Conservation (phyloP, 2,797 vertebrate species). For the Lateolabrax maculatus region DNA sequence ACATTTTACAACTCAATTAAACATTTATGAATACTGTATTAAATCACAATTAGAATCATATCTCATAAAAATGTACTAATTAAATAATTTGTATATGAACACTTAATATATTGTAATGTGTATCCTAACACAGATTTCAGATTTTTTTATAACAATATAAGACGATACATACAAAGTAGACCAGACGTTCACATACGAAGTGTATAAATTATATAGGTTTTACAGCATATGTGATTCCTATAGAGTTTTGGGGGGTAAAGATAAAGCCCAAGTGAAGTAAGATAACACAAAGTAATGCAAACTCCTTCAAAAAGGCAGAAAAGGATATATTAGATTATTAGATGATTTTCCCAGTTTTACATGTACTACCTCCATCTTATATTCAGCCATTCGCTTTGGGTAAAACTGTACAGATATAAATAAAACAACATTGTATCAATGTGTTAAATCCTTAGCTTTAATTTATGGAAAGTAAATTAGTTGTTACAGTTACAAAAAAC, state of each 20-base stretch:
- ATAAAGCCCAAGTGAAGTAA: neutral
- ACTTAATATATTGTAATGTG: neutral
- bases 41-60: neutral
- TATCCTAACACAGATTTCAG: neutral
- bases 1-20: neutral
- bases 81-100: neutral
- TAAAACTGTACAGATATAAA: slow-evolving; percentile 4
- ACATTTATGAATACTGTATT: neutral
- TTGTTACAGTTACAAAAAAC: neutral
- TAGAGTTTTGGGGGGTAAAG: neutral
- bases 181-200: neutral
- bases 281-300: neutral
- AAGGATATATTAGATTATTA: neutral
- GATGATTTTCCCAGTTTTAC: neutral
- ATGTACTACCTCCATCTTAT: neutral
- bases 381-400: neutral
- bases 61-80: neutral
- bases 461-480: neutral
- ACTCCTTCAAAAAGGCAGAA: neutral
- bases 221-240: neutral
- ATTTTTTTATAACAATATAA: neutral
- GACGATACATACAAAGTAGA: neutral
- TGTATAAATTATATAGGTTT: neutral
- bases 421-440: slow-evolving; percentile 5
- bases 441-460: slow-evolving; percentile 8